Evolutionary conservation across 2,888 invertebrate genomes (phyloP).

Genomic region (Eilema depressum): DNA sequence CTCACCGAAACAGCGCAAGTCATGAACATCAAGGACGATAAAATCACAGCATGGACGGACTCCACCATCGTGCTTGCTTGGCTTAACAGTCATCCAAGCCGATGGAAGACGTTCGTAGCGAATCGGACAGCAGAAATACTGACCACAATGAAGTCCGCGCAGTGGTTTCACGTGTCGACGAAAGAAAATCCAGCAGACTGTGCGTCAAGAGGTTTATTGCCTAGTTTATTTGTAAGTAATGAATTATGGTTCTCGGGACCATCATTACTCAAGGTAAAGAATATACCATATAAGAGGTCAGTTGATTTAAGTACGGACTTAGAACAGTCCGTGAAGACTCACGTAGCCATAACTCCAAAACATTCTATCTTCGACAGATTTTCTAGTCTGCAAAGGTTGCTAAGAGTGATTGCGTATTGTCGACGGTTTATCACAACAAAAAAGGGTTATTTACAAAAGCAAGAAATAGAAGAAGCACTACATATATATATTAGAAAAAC

Average conservation of each 20-base stretch:
- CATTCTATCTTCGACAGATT: conserved; percentile 12
- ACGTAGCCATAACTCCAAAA: conserved; percentile 1
- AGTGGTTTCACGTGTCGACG: conserved; percentile 34
- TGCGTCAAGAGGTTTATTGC: conserved; percentile 29
- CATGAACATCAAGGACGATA: conserved; percentile 13
- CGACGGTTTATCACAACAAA: conserved; percentile 5
- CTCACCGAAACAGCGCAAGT: conserved; percentile 18
- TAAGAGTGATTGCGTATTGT: conserved; percentile 17
- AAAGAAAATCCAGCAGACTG: too few species aligned
- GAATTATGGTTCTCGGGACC: conserved; percentile 27
- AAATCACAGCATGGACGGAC: conserved; percentile 23
- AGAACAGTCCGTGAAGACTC: conserved; percentile 10
- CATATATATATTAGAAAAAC: conserved; percentile 1
- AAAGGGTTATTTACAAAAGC: conserved; percentile 7
- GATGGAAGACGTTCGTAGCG: conserved; percentile 28
- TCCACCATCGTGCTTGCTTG: conserved; percentile 25
- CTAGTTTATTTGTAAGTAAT: conserved; percentile 7
- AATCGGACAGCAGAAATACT: conserved; percentile 23
- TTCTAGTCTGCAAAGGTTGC: conserved; percentile 5
- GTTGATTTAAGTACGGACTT: conserved; percentile 10
- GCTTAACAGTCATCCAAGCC: conserved; percentile 23
- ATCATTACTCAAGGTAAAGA: conserved; percentile 8
- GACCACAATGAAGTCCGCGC: conserved; percentile 4
- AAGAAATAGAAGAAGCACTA: conserved; percentile 11
- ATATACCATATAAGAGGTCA: conserved; percentile 8